Base-by-base conservation (phyloP, 2,888 invertebrate genomes). In the Xestia xanthographa region DNA sequence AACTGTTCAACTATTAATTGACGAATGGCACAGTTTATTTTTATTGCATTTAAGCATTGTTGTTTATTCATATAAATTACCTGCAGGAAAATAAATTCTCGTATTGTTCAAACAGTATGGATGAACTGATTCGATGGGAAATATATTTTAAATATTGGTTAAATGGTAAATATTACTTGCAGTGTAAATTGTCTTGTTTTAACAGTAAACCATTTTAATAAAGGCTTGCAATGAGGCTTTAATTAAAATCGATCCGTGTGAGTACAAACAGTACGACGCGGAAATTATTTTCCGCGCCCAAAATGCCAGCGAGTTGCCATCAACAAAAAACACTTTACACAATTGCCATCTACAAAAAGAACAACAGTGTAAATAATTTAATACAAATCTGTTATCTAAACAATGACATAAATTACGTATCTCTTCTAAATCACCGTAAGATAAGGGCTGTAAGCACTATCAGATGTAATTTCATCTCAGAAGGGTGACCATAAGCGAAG, bases 401-500 rank as follows among this genome's bases (percentile, higher is more conserved):
- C 80, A 82, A 74, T 84, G 77, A 81, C 77, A 87, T 87, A 87
- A 87, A 90, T 87, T 84, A 86, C 88, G 77, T 87, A 89, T 88
- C 86, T 87, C 83, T 88, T 84, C 84, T 78, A 88, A 89, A 90
- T 90, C 89, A 90, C 88, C 75, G 82, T 72, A 72, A 91, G 92
- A 93, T 94, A 94, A 92, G 90, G 89, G 88, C 87, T 88, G 82
- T 80, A 74, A 75, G 87, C 84, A 88, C 90, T 93, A 92, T 93
- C 93, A 91, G 91, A 90, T 89, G 92, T 93, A 92, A 94, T 94
- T 93, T 91, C 92, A 92, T 93, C 92, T 91, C 75, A 87, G 90
- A 90, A 92, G 95, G 95, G 94, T 92, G 93, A 91, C 92, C 92
- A 91, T 91, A 91, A 90, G 89, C 90, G 89, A 92, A 92, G 93